Percentiles rank a stretch among this genome's conserved stretches.
phyloP scores from a whole-genome alignment of 2,797 vertebrate genomes.

The Iguana delicatissima region DNA sequence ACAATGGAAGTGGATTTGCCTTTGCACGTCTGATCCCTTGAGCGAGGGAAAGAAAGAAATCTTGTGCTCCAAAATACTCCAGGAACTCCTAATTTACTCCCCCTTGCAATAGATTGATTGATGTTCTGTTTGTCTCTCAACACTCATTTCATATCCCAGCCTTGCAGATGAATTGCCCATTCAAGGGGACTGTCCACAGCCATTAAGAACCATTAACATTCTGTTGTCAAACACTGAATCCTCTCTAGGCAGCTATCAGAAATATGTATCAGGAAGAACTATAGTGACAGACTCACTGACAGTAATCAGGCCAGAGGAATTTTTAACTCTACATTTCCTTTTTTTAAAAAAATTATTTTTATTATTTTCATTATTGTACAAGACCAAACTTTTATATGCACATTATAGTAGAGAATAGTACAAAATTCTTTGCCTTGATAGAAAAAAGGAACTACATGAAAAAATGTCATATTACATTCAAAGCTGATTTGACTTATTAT shows the following conservation, averaged over 20 bases:
- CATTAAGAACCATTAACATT: slow-evolving; percentile 14
- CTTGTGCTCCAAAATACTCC: neutral
- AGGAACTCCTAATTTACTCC: neutral
- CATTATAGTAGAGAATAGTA: too few species aligned
- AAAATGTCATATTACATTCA: too few species aligned
- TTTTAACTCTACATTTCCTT: neutral
- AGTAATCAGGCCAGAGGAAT: neutral
- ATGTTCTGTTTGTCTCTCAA: neutral
- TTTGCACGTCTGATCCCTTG: neutral
- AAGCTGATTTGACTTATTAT: too few species aligned
- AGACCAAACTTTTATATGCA: too few species aligned
- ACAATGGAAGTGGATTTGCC: neutral
- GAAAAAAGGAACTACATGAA: too few species aligned
- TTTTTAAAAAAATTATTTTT: too few species aligned
- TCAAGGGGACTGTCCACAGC: neutral
- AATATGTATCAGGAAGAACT: neutral
- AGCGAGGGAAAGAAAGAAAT: too few species aligned
- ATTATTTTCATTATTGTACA: too few species aligned
- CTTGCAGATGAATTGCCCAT: neutral
- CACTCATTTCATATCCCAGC: neutral
- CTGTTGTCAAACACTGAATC: neutral
- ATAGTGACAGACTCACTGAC: neutral
- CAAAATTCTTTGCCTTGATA: too few species aligned
- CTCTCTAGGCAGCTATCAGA: neutral
- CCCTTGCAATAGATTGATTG: neutral